phyloP scores from a whole-genome alignment of 2,888 invertebrate species.

The Aporophyla lueneburgensis region DNA sequence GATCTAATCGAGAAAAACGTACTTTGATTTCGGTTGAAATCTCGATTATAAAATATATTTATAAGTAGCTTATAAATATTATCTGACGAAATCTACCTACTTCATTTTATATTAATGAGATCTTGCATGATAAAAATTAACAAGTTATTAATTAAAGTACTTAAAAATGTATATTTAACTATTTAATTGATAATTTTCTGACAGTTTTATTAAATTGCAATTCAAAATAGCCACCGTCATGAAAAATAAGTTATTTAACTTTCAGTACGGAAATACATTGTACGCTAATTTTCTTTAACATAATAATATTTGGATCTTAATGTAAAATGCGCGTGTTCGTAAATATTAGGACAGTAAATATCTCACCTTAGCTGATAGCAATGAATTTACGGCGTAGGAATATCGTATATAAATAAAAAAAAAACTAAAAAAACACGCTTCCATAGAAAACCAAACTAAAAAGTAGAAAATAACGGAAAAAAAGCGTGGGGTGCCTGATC shows the following conservation, averaged over 20 bases:
- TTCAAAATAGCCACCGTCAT: background rate
- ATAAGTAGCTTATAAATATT: background rate
- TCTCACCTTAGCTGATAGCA: conserved; percentile 7
- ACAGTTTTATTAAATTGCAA: background rate
- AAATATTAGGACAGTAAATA: conserved; percentile 26
- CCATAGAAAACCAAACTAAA: no score
- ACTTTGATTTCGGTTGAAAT: background rate
- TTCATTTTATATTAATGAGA: background rate
- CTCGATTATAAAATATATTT: no score
- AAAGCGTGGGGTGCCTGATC: no score
- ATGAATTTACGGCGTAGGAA: conserved; percentile 20
- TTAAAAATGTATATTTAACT: background rate
- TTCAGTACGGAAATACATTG: background rate
- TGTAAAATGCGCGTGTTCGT: background rate
- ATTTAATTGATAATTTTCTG: background rate
- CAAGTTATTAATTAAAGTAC: background rate
- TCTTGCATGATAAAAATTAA: background rate
- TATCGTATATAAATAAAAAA: background rate
- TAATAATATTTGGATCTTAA: no score
- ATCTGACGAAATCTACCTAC: background rate
- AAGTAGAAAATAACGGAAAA: no score
- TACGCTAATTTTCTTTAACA: background rate
- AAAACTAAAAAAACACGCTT: no score
- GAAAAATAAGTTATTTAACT: background rate
- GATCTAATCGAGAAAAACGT: conserved; percentile 8